Evolutionary conservation across 2,797 vertebrate species (phyloP), one percentile per base, ranked within the genome.

Genomic region (Coracias cyanogaster): DNA sequence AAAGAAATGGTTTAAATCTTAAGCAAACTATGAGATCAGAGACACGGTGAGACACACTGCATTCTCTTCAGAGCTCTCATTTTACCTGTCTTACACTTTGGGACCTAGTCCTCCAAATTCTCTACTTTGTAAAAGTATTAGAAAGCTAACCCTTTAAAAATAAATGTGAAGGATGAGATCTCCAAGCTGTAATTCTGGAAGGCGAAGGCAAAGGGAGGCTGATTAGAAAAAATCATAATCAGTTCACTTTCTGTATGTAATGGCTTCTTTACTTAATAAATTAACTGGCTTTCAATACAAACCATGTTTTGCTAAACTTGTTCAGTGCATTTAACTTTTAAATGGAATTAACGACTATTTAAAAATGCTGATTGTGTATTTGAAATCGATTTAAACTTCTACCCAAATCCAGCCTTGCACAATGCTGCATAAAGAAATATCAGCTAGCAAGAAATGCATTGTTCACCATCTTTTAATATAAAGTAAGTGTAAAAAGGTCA

Each of bases 21-120:
- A 86, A 89, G 70, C 37, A 88, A 93, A 72, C 4, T 8, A 90
- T 46, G n/a, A 72, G 33, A 92, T 57, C 37, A 54, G 57, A 76
- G 46, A 65, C 54, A 54, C 0, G 0, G 12, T 21, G 49, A 91
- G n/a, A 93, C 37, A 78, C 2, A 7, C 10, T 15, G 28, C 74
- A 26, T 77, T 77, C 45, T 84, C 62, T 55, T 33, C 62, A 72
- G 46, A 84, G 46, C 16, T 70, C 35, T 77, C 29, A 76, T 48
- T 82, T 71, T 62, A 67, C 18, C 16, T 26, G 4, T 51, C 31
- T 73, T 79, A 70, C 64, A 82, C n/a, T 60, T 45, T 67, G 55
- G 26, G 45, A 70, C 19, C 20, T 84, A 48, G 35, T 84, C 15
- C 35, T 92, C n/a, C 22, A 28, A 76, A 86, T 37, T 39, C 49